Conservation (phyloP, 2,888 invertebrate species). For the Diaphora mendica region DNA sequence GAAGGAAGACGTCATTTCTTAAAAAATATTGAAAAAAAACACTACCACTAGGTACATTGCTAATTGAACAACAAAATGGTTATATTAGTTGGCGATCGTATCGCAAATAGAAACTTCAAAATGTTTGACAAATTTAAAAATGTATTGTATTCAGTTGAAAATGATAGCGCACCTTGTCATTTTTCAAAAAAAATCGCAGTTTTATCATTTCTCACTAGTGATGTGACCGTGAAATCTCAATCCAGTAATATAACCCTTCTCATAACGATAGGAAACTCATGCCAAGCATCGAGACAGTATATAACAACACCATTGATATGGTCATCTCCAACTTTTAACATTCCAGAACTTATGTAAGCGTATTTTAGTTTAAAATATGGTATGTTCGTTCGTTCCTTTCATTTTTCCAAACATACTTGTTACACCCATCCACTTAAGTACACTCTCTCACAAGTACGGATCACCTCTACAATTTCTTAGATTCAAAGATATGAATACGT, state of each 20-base stretch:
- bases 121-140: no score
- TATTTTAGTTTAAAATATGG: not conserved
- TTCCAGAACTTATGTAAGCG: not conserved
- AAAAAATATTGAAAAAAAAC: no score
- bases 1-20: not conserved
- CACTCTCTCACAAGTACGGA: slow-evolving; percentile 1
- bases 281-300: not conserved
- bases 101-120: no score
- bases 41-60: not conserved
- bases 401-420: not conserved
- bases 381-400: not conserved
- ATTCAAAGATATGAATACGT: slow-evolving; percentile 23
- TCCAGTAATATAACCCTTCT: not conserved
- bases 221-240: not conserved
- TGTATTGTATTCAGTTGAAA: not conserved
- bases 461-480: slow-evolving; percentile 14
- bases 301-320: not conserved
- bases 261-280: not conserved
- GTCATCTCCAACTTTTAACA: not conserved
- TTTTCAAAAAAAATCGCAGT: not conserved
- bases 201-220: not conserved
- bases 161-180: not conserved
- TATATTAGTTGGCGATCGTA: not conserved
- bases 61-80: not conserved
- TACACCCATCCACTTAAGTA: not conserved